Evolutionary conservation across 2,888 invertebrate species (phyloP).

Genomic region (Xestia sexstrigata): DNA sequence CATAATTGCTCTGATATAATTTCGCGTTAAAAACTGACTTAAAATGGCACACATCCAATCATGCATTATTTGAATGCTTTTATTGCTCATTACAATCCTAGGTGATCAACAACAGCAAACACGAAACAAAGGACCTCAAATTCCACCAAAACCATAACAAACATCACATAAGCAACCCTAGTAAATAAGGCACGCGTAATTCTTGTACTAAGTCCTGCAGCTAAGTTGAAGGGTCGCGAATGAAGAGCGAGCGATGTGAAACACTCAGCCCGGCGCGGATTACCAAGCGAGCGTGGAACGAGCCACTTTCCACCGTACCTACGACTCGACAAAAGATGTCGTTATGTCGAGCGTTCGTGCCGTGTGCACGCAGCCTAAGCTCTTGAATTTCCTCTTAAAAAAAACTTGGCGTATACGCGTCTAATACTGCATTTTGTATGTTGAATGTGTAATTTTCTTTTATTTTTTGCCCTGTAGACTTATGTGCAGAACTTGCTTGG

Average conservation of each 20-base stretch:
- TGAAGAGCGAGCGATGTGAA: conserved; percentile 83
- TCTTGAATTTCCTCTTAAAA: conserved; percentile 68
- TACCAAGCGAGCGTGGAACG: conserved; percentile 70
- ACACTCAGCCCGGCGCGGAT: conserved; percentile 81
- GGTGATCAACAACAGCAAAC: not conserved
- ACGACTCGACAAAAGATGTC: conserved; percentile 82
- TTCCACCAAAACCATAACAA: conserved; percentile 13
- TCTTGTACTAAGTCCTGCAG: conserved; percentile 61
- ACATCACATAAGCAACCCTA: conserved; percentile 22
- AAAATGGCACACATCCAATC: not conserved
- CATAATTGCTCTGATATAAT: too few relatives aligned
- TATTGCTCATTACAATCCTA: not conserved
- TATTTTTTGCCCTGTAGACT: conserved; percentile 48
- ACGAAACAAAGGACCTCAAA: conserved; percentile 3
- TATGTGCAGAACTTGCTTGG: conserved; percentile 34
- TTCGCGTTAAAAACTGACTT: not conserved
- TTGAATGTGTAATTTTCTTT: conserved; percentile 41
- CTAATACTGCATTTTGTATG: conserved; percentile 57
- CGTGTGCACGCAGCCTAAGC: conserved; percentile 65
- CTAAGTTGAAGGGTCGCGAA: conserved; percentile 81
- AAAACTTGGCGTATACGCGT: conserved; percentile 65
- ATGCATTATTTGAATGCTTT: too few relatives aligned
- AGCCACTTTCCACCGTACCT: conserved; percentile 69
- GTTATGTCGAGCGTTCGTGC: conserved; percentile 73
- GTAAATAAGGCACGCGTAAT: conserved; percentile 59